A percentile compares a stretch with the other conserved stretches of the same genome.
Evolutionary conservation across 2,113 vertebrate species (phyloP).

Genomic region (Sinocyclocheilus rhinocerous): DNA sequence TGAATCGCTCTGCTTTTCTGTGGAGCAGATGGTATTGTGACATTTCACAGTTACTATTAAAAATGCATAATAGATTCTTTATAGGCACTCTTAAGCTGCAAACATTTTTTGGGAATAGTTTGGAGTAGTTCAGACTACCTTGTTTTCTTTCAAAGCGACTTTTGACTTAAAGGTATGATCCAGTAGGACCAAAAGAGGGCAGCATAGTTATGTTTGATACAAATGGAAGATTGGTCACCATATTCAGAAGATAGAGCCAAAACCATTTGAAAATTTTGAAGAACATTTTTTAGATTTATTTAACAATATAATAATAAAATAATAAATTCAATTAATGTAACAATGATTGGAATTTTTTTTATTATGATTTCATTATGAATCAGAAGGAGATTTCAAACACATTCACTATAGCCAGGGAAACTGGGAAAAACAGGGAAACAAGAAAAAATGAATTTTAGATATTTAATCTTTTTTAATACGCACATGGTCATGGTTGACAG

Average conservation of each 20-base stretch:
- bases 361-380: not conserved
- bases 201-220: constrained; percentile 72
- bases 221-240: not conserved
- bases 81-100: not conserved
- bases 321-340: not conserved
- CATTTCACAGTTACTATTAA: not conserved
- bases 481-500: constrained; percentile 37
- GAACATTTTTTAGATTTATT: not conserved
- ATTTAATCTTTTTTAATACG: constrained; percentile 25
- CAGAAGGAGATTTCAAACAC: not conserved
- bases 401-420: not conserved
- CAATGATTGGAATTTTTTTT: not conserved
- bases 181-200: constrained; percentile 76
- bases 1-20: not conserved
- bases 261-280: not conserved
- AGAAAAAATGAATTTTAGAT: not conserved
- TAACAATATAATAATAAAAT: not conserved
- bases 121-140: not conserved
- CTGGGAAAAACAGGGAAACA: no score
- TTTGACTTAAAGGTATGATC: constrained; percentile 47
- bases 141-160: not conserved
- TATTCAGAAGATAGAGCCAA: not conserved
- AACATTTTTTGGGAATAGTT: not conserved
- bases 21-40: constrained; percentile 9
- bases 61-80: not conserved